Conservation (phyloP, 2,888 invertebrate genomes). For the Polymixis lichenea region DNA sequence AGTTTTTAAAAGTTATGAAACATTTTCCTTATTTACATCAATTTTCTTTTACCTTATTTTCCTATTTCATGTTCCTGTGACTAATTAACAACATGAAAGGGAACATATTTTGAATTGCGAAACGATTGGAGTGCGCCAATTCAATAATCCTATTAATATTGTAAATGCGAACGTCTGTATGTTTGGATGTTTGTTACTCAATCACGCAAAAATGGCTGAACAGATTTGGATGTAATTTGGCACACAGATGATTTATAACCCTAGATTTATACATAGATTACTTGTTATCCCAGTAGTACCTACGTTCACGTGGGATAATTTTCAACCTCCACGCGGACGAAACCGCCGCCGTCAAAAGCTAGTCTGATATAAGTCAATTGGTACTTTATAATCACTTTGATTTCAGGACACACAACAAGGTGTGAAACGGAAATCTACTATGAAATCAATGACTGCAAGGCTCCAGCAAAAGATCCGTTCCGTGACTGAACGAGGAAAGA, state of each 20-base stretch:
- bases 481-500: conserved; percentile 54
- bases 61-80: background rate
- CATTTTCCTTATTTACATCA: background rate
- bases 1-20: background rate
- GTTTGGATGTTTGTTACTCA: too few species aligned
- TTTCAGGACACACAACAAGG: conserved; percentile 36
- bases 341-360: too few species aligned
- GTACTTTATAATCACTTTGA: background rate
- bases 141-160: too few species aligned
- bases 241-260: too few species aligned
- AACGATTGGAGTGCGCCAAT: background rate
- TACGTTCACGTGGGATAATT: too few species aligned
- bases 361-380: background rate
- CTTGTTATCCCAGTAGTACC: too few species aligned
- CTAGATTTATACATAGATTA: too few species aligned
- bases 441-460: conserved; percentile 67
- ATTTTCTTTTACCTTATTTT: background rate
- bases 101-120: background rate
- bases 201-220: too few species aligned
- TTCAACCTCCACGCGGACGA: too few species aligned
- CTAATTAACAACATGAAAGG: background rate
- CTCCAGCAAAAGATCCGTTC: conserved; percentile 66
- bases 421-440: conserved; percentile 51
- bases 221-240: too few species aligned
- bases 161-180: too few species aligned